Conservation (phyloP, 1,140 invertebrate genomes). For the Cryptotermes secundus region DNA sequence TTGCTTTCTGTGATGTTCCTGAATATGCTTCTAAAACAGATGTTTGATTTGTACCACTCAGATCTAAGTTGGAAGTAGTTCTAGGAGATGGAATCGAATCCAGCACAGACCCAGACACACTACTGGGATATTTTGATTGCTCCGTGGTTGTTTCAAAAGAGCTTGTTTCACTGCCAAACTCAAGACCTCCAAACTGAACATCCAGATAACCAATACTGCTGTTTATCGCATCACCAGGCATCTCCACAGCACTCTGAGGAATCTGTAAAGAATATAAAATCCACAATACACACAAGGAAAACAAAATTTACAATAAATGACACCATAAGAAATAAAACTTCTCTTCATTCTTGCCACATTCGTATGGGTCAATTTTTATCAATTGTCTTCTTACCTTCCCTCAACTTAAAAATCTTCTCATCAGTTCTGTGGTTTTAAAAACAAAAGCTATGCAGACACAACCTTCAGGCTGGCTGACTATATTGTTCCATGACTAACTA, state of each 20-base stretch:
- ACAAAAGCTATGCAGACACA: too few species aligned
- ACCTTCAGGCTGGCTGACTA: too few species aligned
- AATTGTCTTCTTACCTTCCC: too few species aligned
- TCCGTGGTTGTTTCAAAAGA: conserved; percentile 29
- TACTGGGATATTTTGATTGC: conserved; percentile 30
- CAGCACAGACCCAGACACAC: conserved; percentile 26
- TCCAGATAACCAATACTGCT: conserved; percentile 75
- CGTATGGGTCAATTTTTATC: too few species aligned
- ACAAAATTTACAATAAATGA: not conserved
- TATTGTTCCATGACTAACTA: too few species aligned
- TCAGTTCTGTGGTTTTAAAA: too few species aligned
- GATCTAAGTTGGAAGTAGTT: conserved; percentile 25
- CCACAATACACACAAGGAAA: not conserved
- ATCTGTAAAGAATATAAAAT: conserved; percentile 59
- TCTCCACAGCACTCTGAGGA: conserved; percentile 90
- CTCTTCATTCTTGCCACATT: too few species aligned
- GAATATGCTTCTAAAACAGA: conserved; percentile 30
- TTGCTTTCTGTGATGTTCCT: conserved; percentile 26
- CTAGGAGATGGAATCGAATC: conserved; percentile 29
- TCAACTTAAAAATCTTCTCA: too few species aligned
- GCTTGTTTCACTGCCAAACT: conserved; percentile 69
- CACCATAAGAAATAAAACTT: not conserved
- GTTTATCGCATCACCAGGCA: conserved; percentile 81
- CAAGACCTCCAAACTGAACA: conserved; percentile 91
- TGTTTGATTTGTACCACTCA: conserved; percentile 22